Base-by-base conservation (phyloP, 2,888 invertebrate species). In the Lamellibrachia columna region DNA sequence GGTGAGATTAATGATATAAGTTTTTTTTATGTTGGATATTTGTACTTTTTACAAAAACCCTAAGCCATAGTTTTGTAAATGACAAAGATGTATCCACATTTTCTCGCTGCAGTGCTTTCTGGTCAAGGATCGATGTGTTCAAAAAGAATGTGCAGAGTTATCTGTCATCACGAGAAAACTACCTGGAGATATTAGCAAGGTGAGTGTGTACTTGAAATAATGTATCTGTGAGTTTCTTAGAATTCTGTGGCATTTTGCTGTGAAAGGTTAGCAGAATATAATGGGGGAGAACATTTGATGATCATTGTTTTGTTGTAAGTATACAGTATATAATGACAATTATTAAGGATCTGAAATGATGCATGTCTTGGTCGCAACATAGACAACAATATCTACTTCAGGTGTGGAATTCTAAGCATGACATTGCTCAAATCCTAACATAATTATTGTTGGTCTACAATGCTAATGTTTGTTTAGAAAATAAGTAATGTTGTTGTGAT, bases 61-160 rank as follows among this genome's bases (percentile, higher is more conserved):
- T n/a, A 90, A 90, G 15, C 4, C n/a, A 53, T 91, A 15, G 91
- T 91, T 52, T 6, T 91, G 15, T 91, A n/a, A 40, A 91, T 91
- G n/a, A 91, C 91, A 28, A n/a, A 15, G 52, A 91, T 91, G 22
- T 40, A 40, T 9, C 90, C 15, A 9, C 91, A 91, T 53, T 91
- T 91, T 15, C 92, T 90, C 58, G 60, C 94, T 94, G 8, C 94
- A 96, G 97, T 94, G 98, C 98, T 95, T 98, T 98, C 96, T 97
- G 97, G 94, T 97, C 97, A 93, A 97, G 98, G 93, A 97, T 98
- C 92, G 97, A 97, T 93, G 97, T 97, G 95, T 98, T 98, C 96
- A 97, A 98, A 95, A 97, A 97, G 93, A 97, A 97, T 53, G 98
- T 98, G 95, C 97, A 97, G 92, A 97, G 98, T 93, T 98, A 98